Evolutionary conservation across 2,113 vertebrate species (phyloP).

Genomic region (Esox niger): DNA sequence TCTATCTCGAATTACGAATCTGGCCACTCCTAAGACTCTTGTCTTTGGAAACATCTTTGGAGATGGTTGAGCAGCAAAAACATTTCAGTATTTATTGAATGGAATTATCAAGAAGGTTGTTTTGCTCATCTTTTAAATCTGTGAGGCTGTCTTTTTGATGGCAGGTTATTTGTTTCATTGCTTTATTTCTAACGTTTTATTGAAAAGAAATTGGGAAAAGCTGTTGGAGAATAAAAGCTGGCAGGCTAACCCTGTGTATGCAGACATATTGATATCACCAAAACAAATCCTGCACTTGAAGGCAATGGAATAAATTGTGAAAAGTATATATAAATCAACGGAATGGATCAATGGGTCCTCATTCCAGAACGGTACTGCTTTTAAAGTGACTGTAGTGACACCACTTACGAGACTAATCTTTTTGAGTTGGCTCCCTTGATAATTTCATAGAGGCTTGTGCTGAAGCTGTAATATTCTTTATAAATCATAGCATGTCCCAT

Average conservation of each 20-base stretch:
- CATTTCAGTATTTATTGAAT: conserved; percentile 63
- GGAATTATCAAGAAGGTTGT: conserved; percentile 43
- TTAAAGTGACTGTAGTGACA: neutral
- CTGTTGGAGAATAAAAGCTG: no score
- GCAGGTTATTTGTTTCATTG: no score
- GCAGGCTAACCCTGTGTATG: no score
- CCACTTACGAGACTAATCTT: neutral
- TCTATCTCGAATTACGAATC: conserved; percentile 35
- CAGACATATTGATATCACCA: no score
- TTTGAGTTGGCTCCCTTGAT: neutral
- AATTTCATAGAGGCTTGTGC: neutral
- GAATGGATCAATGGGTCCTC: no score
- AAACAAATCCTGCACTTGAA: no score
- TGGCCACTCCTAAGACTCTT: conserved; percentile 14
- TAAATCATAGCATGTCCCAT: neutral
- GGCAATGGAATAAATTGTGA: no score
- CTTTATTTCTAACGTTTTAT: no score
- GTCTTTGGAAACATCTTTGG: conserved; percentile 41
- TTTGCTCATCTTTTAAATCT: conserved; percentile 31
- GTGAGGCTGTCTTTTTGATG: neutral
- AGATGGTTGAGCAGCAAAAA: conserved; percentile 49
- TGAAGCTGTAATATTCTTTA: neutral
- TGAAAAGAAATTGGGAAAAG: no score
- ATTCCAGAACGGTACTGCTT: neutral
- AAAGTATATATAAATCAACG: no score